Base-by-base conservation (phyloP, 2,113 vertebrate genomes). In the Paradisaea rubra region DNA sequence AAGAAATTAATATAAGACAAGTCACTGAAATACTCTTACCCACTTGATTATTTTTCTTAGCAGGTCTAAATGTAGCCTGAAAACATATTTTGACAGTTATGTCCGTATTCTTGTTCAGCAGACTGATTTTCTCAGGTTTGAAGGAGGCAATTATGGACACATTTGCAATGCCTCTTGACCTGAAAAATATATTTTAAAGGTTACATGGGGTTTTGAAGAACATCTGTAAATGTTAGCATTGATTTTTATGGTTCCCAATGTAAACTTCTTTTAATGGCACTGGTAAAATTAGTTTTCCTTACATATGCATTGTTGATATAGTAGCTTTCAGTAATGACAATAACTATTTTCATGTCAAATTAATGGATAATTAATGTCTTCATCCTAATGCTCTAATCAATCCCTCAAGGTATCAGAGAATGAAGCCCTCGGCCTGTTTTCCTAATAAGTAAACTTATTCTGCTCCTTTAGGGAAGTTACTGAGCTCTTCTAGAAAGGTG, bases 121-220 rank as follows among this genome's bases (percentile, higher is more conserved):
- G 97, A 94, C 95, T 98, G 92, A 99, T 99, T 97, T 98, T 99
- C 42, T 98, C 95, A 3, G 99, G 99, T 65, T 80, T 97, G 97
- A 99, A 99, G 33, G 97, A 97, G 44, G 98, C 98, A 72, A 71
- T 92, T 64, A 98, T 24, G 17, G 97, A 96, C 77, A 99, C 98
- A 86, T 97, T 95, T 50, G 98, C 99, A 84, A 99, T 98, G 64
- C 98, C 98, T 74, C 93, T 98, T 89, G 99, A 99, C 99, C 99
- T 99, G 93, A 95, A 98, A 98, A 91, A 87, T 56, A 95, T n/a
- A 82, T 93, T 91, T 35, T 31, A 68, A 74, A 60, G 41, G 33
- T 86, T 79, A 56, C 1, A 12, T 52, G 23, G 68, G 22, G n/a
- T 72, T 71, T 79, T 80, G 33, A 50, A 25, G 60, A 41, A 54